Evolutionary conservation across 2,888 invertebrate genomes (phyloP).

Genomic region (Drymonia ruficornis): DNA sequence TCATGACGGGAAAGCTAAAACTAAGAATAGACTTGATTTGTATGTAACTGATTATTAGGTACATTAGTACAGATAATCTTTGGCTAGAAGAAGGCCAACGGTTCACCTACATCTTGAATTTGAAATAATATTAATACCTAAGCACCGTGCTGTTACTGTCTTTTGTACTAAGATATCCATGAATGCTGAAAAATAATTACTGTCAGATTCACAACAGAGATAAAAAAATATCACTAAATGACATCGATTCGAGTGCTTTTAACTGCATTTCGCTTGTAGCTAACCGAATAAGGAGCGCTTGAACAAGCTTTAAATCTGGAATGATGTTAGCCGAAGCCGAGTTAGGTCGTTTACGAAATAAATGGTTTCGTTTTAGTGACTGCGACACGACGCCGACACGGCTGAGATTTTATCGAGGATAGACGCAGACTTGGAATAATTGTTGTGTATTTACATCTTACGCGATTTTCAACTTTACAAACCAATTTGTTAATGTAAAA

Average conservation of each 20-base stretch:
- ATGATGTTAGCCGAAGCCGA: conserved; percentile 21
- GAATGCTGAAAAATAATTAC: too few species aligned
- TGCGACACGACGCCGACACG: conserved; percentile 34
- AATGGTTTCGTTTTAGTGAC: conserved; percentile 46
- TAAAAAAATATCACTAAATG: conserved; percentile 14
- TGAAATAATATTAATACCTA: too few species aligned
- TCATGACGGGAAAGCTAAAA: too few species aligned
- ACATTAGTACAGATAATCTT: too few species aligned
- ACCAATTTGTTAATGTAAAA: background rate
- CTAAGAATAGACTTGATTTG: too few species aligned
- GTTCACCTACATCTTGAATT: too few species aligned
- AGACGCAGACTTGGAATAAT: conserved; percentile 3
- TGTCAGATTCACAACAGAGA: too few species aligned
- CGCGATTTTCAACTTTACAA: background rate
- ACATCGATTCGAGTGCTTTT: conserved; percentile 23
- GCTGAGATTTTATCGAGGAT: conserved; percentile 27
- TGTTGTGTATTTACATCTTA: background rate
- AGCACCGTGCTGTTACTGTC: too few species aligned
- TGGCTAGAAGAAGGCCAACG: too few species aligned
- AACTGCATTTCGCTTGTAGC: conserved; percentile 22
- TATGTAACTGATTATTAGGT: too few species aligned
- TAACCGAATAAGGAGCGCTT: conserved; percentile 31
- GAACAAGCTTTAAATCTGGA: conserved; percentile 39
- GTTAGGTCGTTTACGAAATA: conserved; percentile 43
- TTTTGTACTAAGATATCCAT: too few species aligned